These are phyloP conservation scores for Rhyacophila evoluta DNA, from an alignment of 2,888 invertebrate genomes.

Conservation along the genomic window DNA sequence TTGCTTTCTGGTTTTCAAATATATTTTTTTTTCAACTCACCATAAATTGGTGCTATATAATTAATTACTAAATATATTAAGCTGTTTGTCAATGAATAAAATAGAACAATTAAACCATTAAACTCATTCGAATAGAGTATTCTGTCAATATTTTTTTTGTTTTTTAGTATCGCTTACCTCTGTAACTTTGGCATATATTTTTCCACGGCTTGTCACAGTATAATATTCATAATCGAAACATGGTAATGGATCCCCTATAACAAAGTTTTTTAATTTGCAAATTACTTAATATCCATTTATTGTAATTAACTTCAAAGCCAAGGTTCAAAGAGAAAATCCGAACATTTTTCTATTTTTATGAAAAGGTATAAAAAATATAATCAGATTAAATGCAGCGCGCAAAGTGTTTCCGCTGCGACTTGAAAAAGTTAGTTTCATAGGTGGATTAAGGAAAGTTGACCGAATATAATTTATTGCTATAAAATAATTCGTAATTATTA, in stretches of 20 bases:
- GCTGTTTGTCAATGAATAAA: no score
- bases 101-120: no score
- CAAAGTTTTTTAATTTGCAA: not conserved
- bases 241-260: not conserved
- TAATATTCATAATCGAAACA: not conserved
- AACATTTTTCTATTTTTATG: constrained; percentile 20
- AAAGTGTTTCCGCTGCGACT: constrained; percentile 40
- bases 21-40: no score
- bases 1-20: no score
- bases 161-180: no score
- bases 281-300: not conserved
- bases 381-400: constrained; percentile 46
- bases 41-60: no score
- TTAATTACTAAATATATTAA: no score
- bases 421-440: not conserved
- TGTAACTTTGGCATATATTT: no score
- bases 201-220: no score
- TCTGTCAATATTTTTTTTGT: no score
- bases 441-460: not conserved
- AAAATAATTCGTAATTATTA: no score
- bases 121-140: no score
- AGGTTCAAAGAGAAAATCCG: constrained; percentile 3
- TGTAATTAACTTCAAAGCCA: constrained; percentile 20
- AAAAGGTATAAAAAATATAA: constrained; percentile 37
- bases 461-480: not conserved